Evolutionary conservation across 2,888 invertebrate species (phyloP), one percentile per base, ranked within the genome.

Genomic region (Bimastos eiseni): DNA sequence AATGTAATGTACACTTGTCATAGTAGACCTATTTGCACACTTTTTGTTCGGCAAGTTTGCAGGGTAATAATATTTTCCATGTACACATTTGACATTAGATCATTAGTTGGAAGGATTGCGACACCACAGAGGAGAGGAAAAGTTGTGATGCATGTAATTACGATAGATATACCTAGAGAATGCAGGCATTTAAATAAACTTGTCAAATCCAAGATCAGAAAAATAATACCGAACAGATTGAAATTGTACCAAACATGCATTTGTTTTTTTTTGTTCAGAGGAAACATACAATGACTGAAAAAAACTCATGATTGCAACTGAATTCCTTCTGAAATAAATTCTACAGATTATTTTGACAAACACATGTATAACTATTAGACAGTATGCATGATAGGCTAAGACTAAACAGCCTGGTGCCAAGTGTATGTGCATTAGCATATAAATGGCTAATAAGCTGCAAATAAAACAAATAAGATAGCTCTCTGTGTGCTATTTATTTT

Each of bases 121-220:
- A n/a, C 70, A 0, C 4, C n/a, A 70, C 30, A 70, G 13, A 70
- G n/a, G n/a, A 30, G n/a, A 70, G n/a, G 70, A n/a, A n/a, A 70
- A 70, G 70, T n/a, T 70, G 70, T 70, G 70, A 70, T 70, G n/a
- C 70, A 70, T 70, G 13, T 70, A 70, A 70, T 70, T 70, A 70
- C 30, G 21, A 11, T 11, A 6, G 24, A 70, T 30, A 70, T 8
- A 70, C 70, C 70, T 70, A n/a, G 8, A n/a, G 30, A 70, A 70
- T 70, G 70, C 70, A 70, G 70, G 11, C n/a, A 70, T 70, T 70
- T n/a, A 70, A n/a, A 70, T 70, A 70, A 30, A 70, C n/a, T 70
- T 8, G 8, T 70, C 30, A n/a, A 30, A 70, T 1, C 49, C n/a
- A 8, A n/a, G 30, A 70, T 70, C 70, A 70, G 70, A n/a, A n/a